Base-by-base conservation (phyloP, 2,797 vertebrate genomes). In the Calcarius lapponicus region DNA sequence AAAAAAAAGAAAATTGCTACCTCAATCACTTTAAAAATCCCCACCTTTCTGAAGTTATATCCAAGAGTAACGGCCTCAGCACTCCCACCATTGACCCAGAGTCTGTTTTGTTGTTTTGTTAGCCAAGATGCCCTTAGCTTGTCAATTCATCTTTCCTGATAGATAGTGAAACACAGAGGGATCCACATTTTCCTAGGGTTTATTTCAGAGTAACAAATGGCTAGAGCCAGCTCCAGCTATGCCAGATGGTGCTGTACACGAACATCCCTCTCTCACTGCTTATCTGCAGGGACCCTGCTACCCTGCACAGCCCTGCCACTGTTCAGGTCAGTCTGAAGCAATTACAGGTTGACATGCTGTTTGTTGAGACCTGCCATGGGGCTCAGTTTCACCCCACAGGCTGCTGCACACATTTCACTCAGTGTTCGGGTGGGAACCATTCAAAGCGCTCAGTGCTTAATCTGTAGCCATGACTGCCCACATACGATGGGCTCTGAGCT, bases 401-500 rank as follows among this genome's bases (percentile, higher is more conserved):
- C 48, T 81, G 51, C 17, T 69, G 66, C 72, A 66, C 5, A 20
- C 32, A 10, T 84, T 86, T 88, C 53, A 12, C 22, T 86, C 47
- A 25, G 28, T 2, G 0, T 34, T 88, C 76, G 47, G 15, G n/a
- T 29, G 36, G 25, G 66, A 86, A 34, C 7, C 22, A 70, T 25
- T 17, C 51, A 71, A 69, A 81, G 29, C 0, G 0, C 34, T 43
- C 28, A 11, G 53, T 29, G 22, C 13, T 67, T 80, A 31, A 21
- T 25, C 51, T 66, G 45, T 26, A 70, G 64, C 66, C 6, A 2
- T 17, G 43, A 36, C 19, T 29, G 76, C 29, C 32, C 26, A 12
- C 11, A 20, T 26, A 20, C 0, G 0, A 17, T 0, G 0, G 28
- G 34, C 36, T 69, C 40, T 13, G 34, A 13, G 51, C 25, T 11